Evolutionary conservation across 2,113 vertebrate species (phyloP).

Genomic region (Thalassoma bifasciatum): DNA sequence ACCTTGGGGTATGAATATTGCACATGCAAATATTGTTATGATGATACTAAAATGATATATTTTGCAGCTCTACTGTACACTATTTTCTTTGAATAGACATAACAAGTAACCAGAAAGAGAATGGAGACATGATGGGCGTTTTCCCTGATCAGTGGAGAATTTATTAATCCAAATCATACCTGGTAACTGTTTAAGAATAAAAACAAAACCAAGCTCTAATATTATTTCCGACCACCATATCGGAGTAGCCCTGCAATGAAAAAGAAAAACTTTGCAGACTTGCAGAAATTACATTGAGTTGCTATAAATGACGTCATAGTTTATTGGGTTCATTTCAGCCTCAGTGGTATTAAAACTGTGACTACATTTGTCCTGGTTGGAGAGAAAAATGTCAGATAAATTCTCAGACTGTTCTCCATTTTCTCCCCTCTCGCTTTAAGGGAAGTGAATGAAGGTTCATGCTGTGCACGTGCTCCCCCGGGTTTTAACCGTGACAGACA

Average conservation of each 20-base stretch:
- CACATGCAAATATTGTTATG: too few relatives aligned
- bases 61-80: too few relatives aligned
- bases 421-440: background rate
- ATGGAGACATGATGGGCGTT: background rate
- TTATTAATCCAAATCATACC: background rate
- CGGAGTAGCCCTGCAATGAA: background rate
- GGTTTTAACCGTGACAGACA: slow-evolving; percentile 33
- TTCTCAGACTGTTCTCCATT: background rate
- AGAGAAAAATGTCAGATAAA: too few relatives aligned
- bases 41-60: too few relatives aligned
- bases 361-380: too few relatives aligned
- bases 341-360: background rate
- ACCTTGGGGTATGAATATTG: too few relatives aligned
- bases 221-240: background rate
- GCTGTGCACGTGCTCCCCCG: slow-evolving; percentile 18
- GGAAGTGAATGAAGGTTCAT: background rate
- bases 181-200: background rate
- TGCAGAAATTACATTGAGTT: background rate
- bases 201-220: background rate
- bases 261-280: background rate
- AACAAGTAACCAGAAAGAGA: background rate
- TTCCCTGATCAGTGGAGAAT: background rate
- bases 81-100: too few relatives aligned
- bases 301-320: background rate
- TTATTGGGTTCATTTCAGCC: background rate